Evolutionary conservation across 2,888 invertebrate species (phyloP), one percentile per base, ranked within the genome.

Genomic region (Chalcis sispes): DNA sequence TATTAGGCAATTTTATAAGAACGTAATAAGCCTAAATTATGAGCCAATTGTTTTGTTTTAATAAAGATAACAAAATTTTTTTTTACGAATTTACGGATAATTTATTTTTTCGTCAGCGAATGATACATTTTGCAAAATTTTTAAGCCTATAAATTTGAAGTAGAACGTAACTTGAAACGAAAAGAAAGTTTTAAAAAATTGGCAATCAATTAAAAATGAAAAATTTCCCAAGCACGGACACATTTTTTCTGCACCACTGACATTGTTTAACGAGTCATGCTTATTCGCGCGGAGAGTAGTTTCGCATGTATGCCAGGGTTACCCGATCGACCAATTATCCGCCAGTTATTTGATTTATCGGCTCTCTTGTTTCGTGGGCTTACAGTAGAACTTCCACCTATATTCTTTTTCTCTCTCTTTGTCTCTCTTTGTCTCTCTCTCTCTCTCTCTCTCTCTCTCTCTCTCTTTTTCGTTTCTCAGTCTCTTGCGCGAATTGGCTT

Each of bases 291-390:
- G 76, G 74, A 77, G 78, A 72, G 73, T 20, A 77, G 79, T 77
- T 61, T 79, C 80, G 77, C 69, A 75, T 74, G 71, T 65, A 65
- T 48, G 62, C 56, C 29, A 52, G 75, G 66, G 62, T 78, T 78
- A 79, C 78, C 56, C 80, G 80, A 81, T 82, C 81, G 78, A 79
- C 81, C 81, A 80, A 81, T 80, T 81, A 80, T 70, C 80, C 74
- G 75, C 73, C 77, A 76, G 73, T 78, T 56, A 76, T 81, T 80
- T 80, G 80, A 81, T 81, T 81, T 81, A 81, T 80, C 77, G 76
- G 50, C 77, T 77, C 78, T 80, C 73, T 70, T 36, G 71, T 78
- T 75, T 74, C 73, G 66, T 32, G 20, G 59, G 23, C 58, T 2
- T 25, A 52, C 18, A 32, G 56, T 4, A 25, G 15, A 54, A 56